Evolutionary conservation across 2,113 vertebrate species (phyloP), one percentile per base, ranked within the genome.

Genomic region (Nannospalax galili): DNA sequence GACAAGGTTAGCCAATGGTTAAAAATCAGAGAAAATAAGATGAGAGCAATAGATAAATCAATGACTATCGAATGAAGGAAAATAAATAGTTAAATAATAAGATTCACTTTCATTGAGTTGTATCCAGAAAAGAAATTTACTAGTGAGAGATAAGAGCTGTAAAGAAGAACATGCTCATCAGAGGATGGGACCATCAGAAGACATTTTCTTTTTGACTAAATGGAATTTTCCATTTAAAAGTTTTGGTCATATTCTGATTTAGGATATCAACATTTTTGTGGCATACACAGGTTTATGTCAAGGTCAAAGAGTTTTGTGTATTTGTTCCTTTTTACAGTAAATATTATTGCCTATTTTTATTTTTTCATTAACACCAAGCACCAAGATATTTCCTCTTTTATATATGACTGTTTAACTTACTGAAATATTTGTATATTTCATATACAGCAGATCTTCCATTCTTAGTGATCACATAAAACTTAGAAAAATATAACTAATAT

Each of bases 111-210:
- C 16, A 74, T 20, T 74, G 42, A 69, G 8, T 79, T 42, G 79
- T 84, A 92, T 40, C 32, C 42, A 73, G 37, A 93, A 94, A 86
- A 91, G 42, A 93, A 93, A 93, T 82, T 9, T 67, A 37, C 20
- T 90, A 58, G 67, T 12, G 10, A 95, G 67, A 73, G 69, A 62
- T n/a, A 10, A 60, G 40, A 82, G 81, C 56, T 87, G 58, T 30
- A 88, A 32, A 80, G 15, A 24, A 20, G 35, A 4, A 35, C 16
- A 1, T 28, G 32, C 87, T 92, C 37, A 42, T 14, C 32, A 28
- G 20, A 26, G 16, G 20, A 84, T 79, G 72, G 58, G 14, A 52
- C 32, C 15, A 81, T 35, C 37, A 88, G 37, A 90, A 24, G 4
- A 60, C 73, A 40, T 48, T 30, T 52, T 91, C 56, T 86, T 69